Evolutionary conservation across 2,797 vertebrate species (phyloP), one percentile per base, ranked within the genome.

Genomic region (Iguana delicatissima): DNA sequence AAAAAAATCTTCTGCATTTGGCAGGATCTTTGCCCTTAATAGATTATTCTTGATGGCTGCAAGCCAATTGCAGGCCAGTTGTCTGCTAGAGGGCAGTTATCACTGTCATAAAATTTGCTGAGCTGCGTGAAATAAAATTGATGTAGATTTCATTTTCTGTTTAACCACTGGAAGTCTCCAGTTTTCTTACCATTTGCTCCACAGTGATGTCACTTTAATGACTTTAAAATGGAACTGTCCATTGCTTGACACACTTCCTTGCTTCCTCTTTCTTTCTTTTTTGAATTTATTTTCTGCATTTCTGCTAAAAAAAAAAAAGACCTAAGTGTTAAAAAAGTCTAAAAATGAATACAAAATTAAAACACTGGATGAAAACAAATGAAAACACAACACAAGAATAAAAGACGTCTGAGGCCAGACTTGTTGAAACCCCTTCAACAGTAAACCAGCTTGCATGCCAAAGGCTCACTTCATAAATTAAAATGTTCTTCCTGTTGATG

Each of bases 51-150:
- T 80, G 16, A 57, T 82, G 0, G 85, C 52, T 94, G 1, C 0
- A 74, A 59, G 12, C 0, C 1, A 77, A 38, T 35, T 85, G 79
- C 0, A 73, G 59, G 9, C 0, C 0, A 73, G 52, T 42, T 86
- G 79, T 59, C 3, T 9, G 80, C 83, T 83, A 26, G 4, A 92
- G 24, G 73, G 4, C 8, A 73, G 32, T 62, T 90, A 64, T 24
- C 72, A 12, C 38, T 89, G 1, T 38, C 18, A 91, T 85, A 80
- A 46, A 72, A 80, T 91, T 90, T 89, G 0, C 18, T 90, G 12
- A 35, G 13, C 0, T 0, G 35, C 5, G 42, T 46, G 1, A 92
- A 13, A 22, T 89, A 91, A 94, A 87, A 13, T 2, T 13, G 6
- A 89, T 2, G 1, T 26, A 50, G 6, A 80, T 79, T 83, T 85